A percentile compares a stretch with the other conserved stretches of the same genome.
Evolutionary conservation across 2,797 vertebrate genomes (phyloP).

Genomic region (Lerista edwardsae): DNA sequence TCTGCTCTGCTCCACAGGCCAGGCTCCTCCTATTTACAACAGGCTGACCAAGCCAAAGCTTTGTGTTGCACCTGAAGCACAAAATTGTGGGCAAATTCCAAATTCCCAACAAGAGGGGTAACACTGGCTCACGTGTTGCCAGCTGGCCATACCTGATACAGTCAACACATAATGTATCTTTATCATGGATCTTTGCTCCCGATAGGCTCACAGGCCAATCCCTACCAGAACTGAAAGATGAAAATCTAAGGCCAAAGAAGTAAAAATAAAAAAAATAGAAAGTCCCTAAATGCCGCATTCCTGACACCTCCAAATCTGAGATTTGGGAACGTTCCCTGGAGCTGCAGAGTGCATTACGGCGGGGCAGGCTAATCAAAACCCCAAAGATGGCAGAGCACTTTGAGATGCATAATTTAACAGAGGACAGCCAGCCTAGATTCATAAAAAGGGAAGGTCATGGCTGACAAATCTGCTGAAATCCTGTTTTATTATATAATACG

Average conservation of each 20-base stretch:
- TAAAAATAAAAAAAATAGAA: too few relatives aligned
- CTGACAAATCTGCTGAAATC: constrained; percentile 75
- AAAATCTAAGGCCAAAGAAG: not conserved
- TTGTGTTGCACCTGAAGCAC: not conserved
- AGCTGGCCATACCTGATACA: not conserved
- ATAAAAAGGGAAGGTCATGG: constrained; percentile 74
- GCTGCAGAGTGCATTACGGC: constrained; percentile 43
- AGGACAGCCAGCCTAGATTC: constrained; percentile 71
- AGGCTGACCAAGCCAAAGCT: not conserved
- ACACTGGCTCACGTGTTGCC: too few relatives aligned
- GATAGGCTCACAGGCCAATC: not conserved
- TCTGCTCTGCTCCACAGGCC: not conserved
- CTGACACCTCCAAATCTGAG: not conserved
- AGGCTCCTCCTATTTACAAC: not conserved
- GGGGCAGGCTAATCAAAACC: constrained; percentile 67
- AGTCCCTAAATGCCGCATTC: not conserved
- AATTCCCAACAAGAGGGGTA: not conserved
- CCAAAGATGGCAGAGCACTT: constrained; percentile 68
- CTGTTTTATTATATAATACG: constrained; percentile 74
- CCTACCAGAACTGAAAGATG: not conserved
- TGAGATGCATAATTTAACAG: constrained; percentile 75
- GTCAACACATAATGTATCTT: too few relatives aligned
- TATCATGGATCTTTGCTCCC: not conserved
- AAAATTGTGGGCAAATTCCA: not conserved
- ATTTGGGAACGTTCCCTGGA: constrained; percentile 55